phyloP scores from a whole-genome alignment of 2,113 vertebrate species.

The Pelmatolapia mariae region DNA sequence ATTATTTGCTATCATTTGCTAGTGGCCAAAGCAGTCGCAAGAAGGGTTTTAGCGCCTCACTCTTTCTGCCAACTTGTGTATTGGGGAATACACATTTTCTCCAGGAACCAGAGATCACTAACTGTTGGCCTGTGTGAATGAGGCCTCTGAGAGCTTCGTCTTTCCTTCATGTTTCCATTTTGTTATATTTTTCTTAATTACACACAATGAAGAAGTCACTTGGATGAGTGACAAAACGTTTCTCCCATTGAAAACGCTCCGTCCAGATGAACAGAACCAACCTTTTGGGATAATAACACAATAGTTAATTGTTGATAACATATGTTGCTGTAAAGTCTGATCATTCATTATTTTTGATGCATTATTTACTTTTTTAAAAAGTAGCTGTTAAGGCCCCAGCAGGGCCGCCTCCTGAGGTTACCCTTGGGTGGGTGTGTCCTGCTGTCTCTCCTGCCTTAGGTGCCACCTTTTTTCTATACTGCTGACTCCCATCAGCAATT shows the following conservation, averaged over 20 bases:
- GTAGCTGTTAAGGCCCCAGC: background rate
- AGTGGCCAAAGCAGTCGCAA: background rate
- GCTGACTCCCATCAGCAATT: background rate
- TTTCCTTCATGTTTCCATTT: background rate
- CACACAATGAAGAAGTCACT: background rate
- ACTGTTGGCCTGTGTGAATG: background rate
- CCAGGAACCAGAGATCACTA: background rate
- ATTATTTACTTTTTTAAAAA: background rate
- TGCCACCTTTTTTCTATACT: background rate
- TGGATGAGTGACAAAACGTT: background rate
- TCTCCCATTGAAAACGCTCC: background rate
- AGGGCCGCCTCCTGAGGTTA: background rate
- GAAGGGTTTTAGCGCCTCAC: background rate
- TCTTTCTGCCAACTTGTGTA: background rate
- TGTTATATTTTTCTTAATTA: background rate
- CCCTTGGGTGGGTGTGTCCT: background rate
- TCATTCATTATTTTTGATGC: background rate
- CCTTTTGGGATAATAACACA: background rate
- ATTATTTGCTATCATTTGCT: background rate
- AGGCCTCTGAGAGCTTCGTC: background rate
- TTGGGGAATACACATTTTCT: background rate
- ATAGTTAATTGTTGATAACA: background rate
- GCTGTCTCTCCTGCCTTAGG: background rate
- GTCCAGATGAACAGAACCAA: background rate
- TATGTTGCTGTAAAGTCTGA: background rate